Conservation (phyloP, 1,140 invertebrate genomes). For the Contarinia nasturtii region DNA sequence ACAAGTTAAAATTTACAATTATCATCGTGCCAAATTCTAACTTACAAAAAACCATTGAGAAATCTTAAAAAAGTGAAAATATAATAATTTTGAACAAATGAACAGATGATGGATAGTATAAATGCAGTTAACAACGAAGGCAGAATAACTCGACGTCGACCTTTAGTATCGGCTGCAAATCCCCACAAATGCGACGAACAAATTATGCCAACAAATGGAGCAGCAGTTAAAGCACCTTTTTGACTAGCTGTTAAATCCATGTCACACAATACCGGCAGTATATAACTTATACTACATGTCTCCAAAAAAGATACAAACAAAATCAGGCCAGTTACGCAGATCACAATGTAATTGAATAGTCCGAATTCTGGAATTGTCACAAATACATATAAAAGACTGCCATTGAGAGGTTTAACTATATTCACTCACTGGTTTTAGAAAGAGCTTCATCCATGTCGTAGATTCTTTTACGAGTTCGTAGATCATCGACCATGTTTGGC, state of each 20-base stretch:
- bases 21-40: neutral
- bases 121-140: conserved; percentile 44
- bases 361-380: neutral
- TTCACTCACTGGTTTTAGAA: too few relatives aligned
- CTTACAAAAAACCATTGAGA: neutral
- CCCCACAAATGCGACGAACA: conserved; percentile 48
- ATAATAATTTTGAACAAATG: conserved; percentile 28
- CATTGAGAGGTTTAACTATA: too few relatives aligned
- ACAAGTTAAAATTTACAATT: neutral
- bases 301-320: conserved; percentile 7
- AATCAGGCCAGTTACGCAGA: neutral
- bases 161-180: conserved; percentile 54
- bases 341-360: neutral
- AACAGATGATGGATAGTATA: conserved; percentile 39
- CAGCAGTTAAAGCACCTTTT: conserved; percentile 18
- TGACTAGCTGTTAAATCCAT: conserved; percentile 13
- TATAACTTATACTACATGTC: conserved; percentile 20
- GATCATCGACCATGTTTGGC: too few relatives aligned
- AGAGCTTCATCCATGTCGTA: too few relatives aligned
- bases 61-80: neutral
- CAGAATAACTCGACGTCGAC: conserved; percentile 44
- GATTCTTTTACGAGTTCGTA: too few relatives aligned
- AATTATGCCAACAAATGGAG: conserved; percentile 20
- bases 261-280: conserved; percentile 23
- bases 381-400: neutral